Conservation (phyloP, 2,797 vertebrate genomes). For the Myripristis jacobus region DNA sequence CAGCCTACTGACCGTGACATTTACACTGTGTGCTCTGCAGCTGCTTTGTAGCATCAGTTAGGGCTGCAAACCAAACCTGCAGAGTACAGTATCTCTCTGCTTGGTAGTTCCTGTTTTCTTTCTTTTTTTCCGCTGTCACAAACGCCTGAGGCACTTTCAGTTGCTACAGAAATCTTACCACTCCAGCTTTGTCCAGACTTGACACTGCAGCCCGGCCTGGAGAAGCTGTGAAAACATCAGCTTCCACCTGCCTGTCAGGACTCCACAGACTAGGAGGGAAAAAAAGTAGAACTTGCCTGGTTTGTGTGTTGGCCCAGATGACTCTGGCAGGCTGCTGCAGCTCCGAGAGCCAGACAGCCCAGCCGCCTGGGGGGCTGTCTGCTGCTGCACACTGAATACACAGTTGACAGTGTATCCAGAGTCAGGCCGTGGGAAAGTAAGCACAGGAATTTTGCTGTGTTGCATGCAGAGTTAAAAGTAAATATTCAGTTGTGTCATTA, state of each 20-base stretch:
- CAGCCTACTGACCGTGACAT: too few relatives aligned
- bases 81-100: too few relatives aligned
- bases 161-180: background rate
- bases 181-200: background rate
- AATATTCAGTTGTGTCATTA: too few relatives aligned
- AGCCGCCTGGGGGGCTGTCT: background rate
- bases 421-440: background rate
- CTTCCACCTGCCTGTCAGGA: conserved; percentile 13
- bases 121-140: background rate
- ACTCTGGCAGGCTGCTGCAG: background rate
- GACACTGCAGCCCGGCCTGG: conserved; percentile 3
- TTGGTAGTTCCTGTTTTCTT: background rate
- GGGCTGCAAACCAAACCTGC: too few relatives aligned
- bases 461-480: too few relatives aligned
- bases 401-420: background rate
- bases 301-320: too few relatives aligned
- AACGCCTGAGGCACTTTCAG: background rate
- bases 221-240: background rate
- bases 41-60: background rate
- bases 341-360: background rate
- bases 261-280: background rate
- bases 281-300: background rate
- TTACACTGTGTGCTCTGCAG: background rate
- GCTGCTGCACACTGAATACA: background rate
- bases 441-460: background rate